Evolutionary conservation across 2,888 invertebrate species (phyloP), one percentile per base, ranked within the genome.

Genomic region (Lasioglossum villosulum): DNA sequence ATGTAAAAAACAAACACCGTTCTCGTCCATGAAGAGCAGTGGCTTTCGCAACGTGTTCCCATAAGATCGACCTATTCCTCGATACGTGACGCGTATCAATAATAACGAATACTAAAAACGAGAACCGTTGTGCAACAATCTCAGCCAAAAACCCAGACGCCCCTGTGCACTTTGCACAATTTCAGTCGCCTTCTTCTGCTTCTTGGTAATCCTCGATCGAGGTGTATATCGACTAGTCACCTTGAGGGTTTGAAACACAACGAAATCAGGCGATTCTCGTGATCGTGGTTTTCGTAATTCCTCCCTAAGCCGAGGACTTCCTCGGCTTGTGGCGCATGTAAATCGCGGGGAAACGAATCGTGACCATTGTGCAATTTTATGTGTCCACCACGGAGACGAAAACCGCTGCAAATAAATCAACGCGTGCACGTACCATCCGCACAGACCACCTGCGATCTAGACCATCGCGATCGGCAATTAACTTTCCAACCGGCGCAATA

Each of bases 51-150:
- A 83, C 37, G 23, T 37, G 42, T 74, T 68, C 34, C 42, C 56
- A 23, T 56, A 10, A 48, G 48, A 75, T 66, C 37, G 39, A 37
- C 23, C 45, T 27, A n/a, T 48, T 45, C 74, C 68, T n/a, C 70
- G 48, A 48, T 80, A 82, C 86, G 86, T 76, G 86, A 81, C 70
- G 63, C 52, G 73, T 82, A 75, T 81, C 52, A 74, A 82, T 34
- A 75, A 81, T 42, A n/a, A n/a, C 56, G 10, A 48, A 27, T 8
- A 39, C 34, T 23, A 12, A 30, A 59, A 48, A 27, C 52, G 14
- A 30, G 12, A 34, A 59, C 27, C 12, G 12, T 84, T 83, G 59
- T 45, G 37, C 45, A 77, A 68, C 4, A 12, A 16, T 5, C 48
- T 30, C 48, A 23, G 16, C 16, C 1, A 45, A 39, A 34, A 68